Conservation (phyloP, 2,797 vertebrate species). For the Tachyglossus aculeatus region DNA sequence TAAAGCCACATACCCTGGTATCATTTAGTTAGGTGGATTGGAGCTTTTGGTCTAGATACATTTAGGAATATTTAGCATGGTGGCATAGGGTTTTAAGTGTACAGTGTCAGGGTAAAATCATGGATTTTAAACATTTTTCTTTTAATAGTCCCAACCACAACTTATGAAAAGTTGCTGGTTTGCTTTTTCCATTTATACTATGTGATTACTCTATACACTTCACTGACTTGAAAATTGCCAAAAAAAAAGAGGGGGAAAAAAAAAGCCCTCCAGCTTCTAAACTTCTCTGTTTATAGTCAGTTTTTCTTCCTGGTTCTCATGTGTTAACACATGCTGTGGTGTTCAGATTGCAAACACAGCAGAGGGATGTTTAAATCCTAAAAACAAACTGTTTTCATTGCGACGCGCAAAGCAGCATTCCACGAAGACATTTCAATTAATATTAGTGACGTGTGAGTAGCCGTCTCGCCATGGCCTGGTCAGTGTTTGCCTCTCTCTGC, state of each 20-base stretch:
- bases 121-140: neutral
- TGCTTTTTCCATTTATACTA: neutral
- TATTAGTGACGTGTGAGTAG: conserved; percentile 50
- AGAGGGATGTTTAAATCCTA: conserved; percentile 57
- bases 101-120: neutral
- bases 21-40: conserved; percentile 62
- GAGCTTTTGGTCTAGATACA: conserved; percentile 19
- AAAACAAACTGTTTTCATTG: conserved; percentile 54
- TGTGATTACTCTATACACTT: neutral
- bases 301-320: conserved; percentile 52
- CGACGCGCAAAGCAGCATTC: conserved; percentile 51
- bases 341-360: conserved; percentile 49
- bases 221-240: conserved; percentile 48
- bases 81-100: conserved; percentile 5
- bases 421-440: conserved; percentile 58
- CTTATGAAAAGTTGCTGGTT: neutral
- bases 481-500: conserved; percentile 61
- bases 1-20: conserved; percentile 59
- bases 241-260: conserved; percentile 26
- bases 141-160: neutral
- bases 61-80: neutral
- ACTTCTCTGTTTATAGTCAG: conserved; percentile 57
- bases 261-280: conserved; percentile 3
- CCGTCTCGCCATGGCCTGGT: conserved; percentile 40
- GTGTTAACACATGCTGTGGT: conserved; percentile 57